Base-by-base conservation (phyloP, 2,888 invertebrate genomes). In the Thera obeliscata region DNA sequence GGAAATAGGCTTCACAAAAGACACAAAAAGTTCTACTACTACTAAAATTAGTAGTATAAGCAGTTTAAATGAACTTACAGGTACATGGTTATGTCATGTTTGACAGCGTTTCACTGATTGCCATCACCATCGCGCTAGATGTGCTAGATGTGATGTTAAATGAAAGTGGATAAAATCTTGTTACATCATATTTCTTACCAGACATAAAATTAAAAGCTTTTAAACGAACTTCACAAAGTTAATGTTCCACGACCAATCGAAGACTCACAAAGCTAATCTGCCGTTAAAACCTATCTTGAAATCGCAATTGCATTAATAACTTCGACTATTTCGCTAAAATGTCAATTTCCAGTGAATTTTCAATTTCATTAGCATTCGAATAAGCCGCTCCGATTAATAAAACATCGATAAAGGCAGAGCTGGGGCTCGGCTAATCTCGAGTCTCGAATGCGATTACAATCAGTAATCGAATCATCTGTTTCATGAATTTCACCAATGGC, bases 361-460 rank as follows among this genome's bases (percentile, higher is more conserved):
- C 73, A 77, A 75, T 79, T 79, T 74, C 72, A 81, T 81, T 78
- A 80, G 71, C 75, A 76, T 75, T 74, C 73, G 67, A 72, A 70
- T 57, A 76, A 76, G 71, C 67, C 69, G 68, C 69, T 72, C 72
- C 67, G 73, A 81, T 79, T 77, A 78, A 78, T 79, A 78, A 79
- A 80, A 78, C 74, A 76, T 64, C 69, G 69, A 73, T 78, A 77
- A 76, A 80, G 75, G 73, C 74, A 59, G 62, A 63, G 67, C 71
- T 64, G 56, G 67, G 64, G 71, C 65, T 66, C 59, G 67, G 66
- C 70, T 72, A 70, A 72, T 71, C 73, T 66, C 56, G 46, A 67
- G 59, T 62, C 64, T 61, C 58, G 56, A 68, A 71, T 71, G 61
- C 36, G 68, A 69, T 71, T 73, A 72, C 63, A 60, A 66, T 72